These are phyloP conservation scores for Diplogasteroides magnus DNA, from an alignment of 1,140 invertebrate species.

Conservation along the genomic window DNA sequence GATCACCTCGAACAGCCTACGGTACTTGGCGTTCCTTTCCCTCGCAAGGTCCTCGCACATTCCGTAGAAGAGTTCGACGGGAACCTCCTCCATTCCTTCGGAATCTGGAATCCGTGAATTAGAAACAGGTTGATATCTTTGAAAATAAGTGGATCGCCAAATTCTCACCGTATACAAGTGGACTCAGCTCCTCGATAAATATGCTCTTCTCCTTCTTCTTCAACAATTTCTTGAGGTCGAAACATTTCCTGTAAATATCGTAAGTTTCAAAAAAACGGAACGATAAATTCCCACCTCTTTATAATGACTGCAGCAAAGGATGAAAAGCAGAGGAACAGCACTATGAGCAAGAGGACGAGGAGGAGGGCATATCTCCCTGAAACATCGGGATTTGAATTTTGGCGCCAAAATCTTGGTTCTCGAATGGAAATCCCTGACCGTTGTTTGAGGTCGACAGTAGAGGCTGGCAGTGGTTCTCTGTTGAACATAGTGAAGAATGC, in stretches of 20 bases:
- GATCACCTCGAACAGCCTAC: constrained; percentile 49
- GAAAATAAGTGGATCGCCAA: constrained; percentile 19
- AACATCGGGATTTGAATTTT: no score
- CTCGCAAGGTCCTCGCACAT: constrained; percentile 42
- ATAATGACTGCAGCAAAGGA: neutral
- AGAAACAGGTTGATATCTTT: constrained; percentile 23
- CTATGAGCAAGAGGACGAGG: constrained; percentile 11
- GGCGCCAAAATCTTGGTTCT: no score
- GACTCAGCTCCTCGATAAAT: constrained; percentile 36
- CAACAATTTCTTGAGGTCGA: constrained; percentile 37
- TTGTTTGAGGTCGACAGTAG: constrained; percentile 8
- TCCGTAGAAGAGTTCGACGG: constrained; percentile 41
- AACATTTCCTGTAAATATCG: constrained; percentile 32
- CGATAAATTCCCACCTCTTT: neutral
- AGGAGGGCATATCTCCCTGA: constrained; percentile 12
- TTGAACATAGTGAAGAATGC: constrained; percentile 43
- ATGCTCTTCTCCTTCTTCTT: constrained; percentile 38
- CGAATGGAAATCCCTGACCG: constrained; percentile 1
- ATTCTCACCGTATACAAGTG: constrained; percentile 46
- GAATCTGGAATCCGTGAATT: constrained; percentile 2
- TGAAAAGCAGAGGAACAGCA: constrained; percentile 17
- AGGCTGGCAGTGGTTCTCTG: constrained; percentile 17
- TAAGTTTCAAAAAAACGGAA: no score
- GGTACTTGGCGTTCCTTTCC: constrained; percentile 50
- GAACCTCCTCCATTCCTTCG: constrained; percentile 13